Base-by-base conservation (phyloP, 2,113 vertebrate species). In the Limnothrissa miodon region DNA sequence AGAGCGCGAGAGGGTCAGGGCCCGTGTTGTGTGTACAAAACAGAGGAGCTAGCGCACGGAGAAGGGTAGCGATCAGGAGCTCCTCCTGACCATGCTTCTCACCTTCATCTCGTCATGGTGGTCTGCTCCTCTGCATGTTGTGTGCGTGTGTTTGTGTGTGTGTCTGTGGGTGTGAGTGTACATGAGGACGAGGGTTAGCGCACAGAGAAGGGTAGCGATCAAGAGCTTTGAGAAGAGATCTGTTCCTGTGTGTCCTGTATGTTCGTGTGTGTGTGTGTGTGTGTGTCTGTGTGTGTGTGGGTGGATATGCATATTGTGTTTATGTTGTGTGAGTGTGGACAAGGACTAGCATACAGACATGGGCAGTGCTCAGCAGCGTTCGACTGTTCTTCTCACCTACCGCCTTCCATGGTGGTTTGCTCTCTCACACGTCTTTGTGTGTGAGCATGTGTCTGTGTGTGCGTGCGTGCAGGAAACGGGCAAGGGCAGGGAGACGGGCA, bases 11-110 rank as follows among this genome's bases (percentile, higher is more conserved):
- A 13, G 25, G 13, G 36, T 81, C 9, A 53, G 29, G 0, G 46
- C 46, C 80, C 13, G 59, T 33, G 59, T 66, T 66, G 59, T 66
- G 59, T 66, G 59, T 66, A 66, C 59, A 66, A 66, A 66, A 66
- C 59, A 66, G 59, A 33, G 25, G 59, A 25, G 59, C 25, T 33
- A 11, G 46, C 21, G 15, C 45, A 39, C 15, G 1, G 13, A 56
- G 7, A 80, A 25, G 39, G 39, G 10, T 39, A 79, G 46, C 11
- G 5, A n/a, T 33, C 59, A 66, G 25, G 2, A 53, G 48, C 19
- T 13, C 8, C 19, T 13, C 8, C 48, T 53, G 48, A 21, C 48
- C 48, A 53, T 21, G 19, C 11, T 53, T 21, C 48, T 53, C 48
- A 53, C 48, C 48, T 53, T 53, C 48, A 53, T 3, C 10, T 21